A percentile compares a stretch with the other conserved stretches of the same genome.
These are phyloP conservation scores for Stictocephala bisonia DNA, from an alignment of 2,888 invertebrate genomes.

Conservation along the genomic window DNA sequence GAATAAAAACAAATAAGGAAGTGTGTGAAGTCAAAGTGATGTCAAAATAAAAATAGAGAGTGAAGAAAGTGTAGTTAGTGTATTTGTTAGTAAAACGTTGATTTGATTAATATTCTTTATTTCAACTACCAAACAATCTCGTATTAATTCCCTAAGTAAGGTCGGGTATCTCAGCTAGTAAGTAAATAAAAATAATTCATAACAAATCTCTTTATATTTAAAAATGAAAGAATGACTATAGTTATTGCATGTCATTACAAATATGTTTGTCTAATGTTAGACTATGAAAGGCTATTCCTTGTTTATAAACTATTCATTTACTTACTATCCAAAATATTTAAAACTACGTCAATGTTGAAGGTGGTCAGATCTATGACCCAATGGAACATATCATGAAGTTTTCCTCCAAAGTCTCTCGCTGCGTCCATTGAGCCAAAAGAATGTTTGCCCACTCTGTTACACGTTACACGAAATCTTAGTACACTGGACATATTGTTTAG, in stretches of 20 bases:
- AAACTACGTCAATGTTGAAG: slow-evolving; percentile 69
- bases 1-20: too few relatives aligned
- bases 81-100: too few relatives aligned
- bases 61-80: too few relatives aligned
- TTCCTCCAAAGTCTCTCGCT: slow-evolving; percentile 68
- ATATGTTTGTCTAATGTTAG: background rate
- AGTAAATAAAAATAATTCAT: too few relatives aligned
- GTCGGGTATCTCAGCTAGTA: too few relatives aligned
- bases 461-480: slow-evolving; percentile 68
- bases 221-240: too few relatives aligned
- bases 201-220: too few relatives aligned
- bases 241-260: background rate
- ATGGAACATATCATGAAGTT: slow-evolving; percentile 68
- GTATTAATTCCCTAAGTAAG: too few relatives aligned
- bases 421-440: slow-evolving; percentile 69
- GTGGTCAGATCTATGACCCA: slow-evolving; percentile 71
- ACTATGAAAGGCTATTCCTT: background rate
- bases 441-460: slow-evolving; percentile 69
- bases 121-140: too few relatives aligned
- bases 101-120: too few relatives aligned
- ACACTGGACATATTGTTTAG: slow-evolving; percentile 56
- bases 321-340: slow-evolving; percentile 64
- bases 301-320: background rate
- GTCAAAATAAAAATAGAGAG: too few relatives aligned
- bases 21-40: too few relatives aligned